Percentiles rank a stretch among this genome's conserved stretches.
phyloP scores from a whole-genome alignment of 2,888 invertebrate genomes.

The Malacosoma neustria region DNA sequence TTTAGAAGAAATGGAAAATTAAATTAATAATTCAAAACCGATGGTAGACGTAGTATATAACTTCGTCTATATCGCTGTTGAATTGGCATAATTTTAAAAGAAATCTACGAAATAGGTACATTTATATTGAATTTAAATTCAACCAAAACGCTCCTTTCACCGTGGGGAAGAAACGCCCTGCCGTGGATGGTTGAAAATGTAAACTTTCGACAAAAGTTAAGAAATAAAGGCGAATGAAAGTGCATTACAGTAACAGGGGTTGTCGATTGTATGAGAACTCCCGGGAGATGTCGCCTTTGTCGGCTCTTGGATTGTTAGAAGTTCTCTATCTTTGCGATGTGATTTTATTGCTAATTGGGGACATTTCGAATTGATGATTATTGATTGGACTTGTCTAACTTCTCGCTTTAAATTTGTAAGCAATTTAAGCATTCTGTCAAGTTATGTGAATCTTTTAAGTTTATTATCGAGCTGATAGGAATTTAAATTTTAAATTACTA shows the following conservation, averaged over 20 bases:
- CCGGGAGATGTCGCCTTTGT: slow-evolving; percentile 10
- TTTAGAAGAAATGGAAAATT: too few relatives aligned
- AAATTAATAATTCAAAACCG: too few relatives aligned
- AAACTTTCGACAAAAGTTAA: slow-evolving; percentile 63
- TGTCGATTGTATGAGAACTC: slow-evolving; percentile 4
- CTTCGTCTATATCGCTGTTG: too few relatives aligned
- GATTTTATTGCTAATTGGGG: not conserved
- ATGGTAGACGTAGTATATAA: too few relatives aligned
- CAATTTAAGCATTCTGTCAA: too few relatives aligned
- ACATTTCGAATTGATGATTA: not conserved
- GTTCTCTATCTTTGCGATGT: not conserved
- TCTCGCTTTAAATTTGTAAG: too few relatives aligned
- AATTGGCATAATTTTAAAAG: too few relatives aligned
- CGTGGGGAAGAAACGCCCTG: slow-evolving; percentile 13
- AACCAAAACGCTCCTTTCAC: not conserved
- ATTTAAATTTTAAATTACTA: too few relatives aligned
- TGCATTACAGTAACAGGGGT: slow-evolving; percentile 37
- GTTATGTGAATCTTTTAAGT: too few relatives aligned
- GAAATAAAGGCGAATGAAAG: slow-evolving; percentile 58
- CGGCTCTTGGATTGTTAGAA: slow-evolving; percentile 2
- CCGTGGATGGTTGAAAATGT: slow-evolving; percentile 21
- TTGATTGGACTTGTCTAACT: not conserved
- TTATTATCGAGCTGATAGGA: too few relatives aligned
- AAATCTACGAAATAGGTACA: not conserved
- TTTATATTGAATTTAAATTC: not conserved